Evolutionary conservation across 2,113 vertebrate species (phyloP).

Genomic region (Charadrius vociferus): DNA sequence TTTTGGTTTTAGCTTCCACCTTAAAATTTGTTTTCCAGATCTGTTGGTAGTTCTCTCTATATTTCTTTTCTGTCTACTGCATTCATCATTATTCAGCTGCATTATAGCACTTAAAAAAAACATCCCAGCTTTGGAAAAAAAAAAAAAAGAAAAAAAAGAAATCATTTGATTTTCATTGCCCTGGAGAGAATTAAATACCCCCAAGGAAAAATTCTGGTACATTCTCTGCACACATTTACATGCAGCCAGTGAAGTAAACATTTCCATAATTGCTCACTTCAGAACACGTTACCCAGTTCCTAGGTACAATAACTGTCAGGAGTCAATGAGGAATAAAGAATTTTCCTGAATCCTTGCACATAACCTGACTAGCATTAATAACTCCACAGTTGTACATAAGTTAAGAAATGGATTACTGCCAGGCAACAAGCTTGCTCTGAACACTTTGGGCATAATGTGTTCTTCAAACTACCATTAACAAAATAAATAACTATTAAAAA

Average conservation of each 20-base stretch:
- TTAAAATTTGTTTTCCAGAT: slow-evolving; percentile 73
- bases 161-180: slow-evolving; percentile 95
- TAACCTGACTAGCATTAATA: slow-evolving; percentile 97
- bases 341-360: slow-evolving; percentile 87
- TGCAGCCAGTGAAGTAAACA: slow-evolving; percentile 96
- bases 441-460: slow-evolving; percentile 64
- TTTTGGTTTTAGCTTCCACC: slow-evolving; percentile 53
- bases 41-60: slow-evolving; percentile 41
- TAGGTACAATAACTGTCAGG: slow-evolving; percentile 89
- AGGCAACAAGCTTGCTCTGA: slow-evolving; percentile 80
- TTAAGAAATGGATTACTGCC: slow-evolving; percentile 88
- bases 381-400: slow-evolving; percentile 80
- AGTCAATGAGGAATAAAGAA: slow-evolving; percentile 92
- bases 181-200: slow-evolving; percentile 93
- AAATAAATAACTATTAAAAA: slow-evolving; percentile 66
- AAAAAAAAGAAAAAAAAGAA: slow-evolving; percentile 77
- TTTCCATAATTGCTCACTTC: slow-evolving; percentile 95
- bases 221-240: slow-evolving; percentile 92
- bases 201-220: slow-evolving; percentile 93
- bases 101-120: slow-evolving; percentile 84
- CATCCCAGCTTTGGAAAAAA: slow-evolving; percentile 66
- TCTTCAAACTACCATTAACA: slow-evolving; percentile 68
- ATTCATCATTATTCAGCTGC: slow-evolving; percentile 93
- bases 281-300: slow-evolving; percentile 92
- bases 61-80: slow-evolving; percentile 75